Evolutionary conservation across 2,797 vertebrate genomes (phyloP).

Genomic region (Ammospiza maritima): DNA sequence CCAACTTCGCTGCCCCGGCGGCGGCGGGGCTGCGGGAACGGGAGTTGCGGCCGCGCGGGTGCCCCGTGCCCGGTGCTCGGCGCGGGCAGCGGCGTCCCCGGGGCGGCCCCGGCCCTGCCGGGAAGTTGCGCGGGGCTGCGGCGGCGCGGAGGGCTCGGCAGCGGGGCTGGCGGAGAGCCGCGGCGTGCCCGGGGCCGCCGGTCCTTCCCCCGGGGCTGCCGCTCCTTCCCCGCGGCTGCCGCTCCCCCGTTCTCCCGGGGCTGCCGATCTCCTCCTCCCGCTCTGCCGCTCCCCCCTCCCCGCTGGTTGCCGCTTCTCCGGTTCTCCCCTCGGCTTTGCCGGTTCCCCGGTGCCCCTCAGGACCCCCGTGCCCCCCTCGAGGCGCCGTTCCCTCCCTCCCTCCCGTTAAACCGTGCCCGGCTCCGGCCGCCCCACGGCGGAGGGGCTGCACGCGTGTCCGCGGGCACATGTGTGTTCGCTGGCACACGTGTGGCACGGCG

Average conservation of each 20-base stretch:
- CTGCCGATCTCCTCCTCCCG: not conserved
- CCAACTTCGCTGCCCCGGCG: not conserved
- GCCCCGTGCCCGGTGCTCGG: not conserved
- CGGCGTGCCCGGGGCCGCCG: not conserved
- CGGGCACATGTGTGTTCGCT: not conserved
- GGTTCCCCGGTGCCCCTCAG: not conserved
- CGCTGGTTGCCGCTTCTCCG: not conserved
- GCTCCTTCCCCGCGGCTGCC: not conserved
- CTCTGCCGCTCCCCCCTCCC: not conserved
- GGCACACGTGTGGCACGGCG: not conserved
- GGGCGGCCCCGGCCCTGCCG: conserved; percentile 9
- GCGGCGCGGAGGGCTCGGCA: not conserved
- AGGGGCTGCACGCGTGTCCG: not conserved
- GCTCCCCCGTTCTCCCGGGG: not conserved
- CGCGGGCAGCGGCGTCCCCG: not conserved
- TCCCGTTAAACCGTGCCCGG: not conserved
- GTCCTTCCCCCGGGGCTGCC: not conserved
- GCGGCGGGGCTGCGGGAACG: not conserved
- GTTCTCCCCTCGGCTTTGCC: not conserved
- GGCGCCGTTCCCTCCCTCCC: not conserved
- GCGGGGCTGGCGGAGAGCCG: not conserved
- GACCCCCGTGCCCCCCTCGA: accelerated
- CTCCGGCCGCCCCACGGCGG: not conserved
- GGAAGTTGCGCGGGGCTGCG: conserved; percentile 45
- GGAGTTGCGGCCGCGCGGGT: not conserved